These are phyloP conservation scores for Lacerta viridis DNA, from an alignment of 2,797 vertebrate genomes.

Conservation along the genomic window DNA sequence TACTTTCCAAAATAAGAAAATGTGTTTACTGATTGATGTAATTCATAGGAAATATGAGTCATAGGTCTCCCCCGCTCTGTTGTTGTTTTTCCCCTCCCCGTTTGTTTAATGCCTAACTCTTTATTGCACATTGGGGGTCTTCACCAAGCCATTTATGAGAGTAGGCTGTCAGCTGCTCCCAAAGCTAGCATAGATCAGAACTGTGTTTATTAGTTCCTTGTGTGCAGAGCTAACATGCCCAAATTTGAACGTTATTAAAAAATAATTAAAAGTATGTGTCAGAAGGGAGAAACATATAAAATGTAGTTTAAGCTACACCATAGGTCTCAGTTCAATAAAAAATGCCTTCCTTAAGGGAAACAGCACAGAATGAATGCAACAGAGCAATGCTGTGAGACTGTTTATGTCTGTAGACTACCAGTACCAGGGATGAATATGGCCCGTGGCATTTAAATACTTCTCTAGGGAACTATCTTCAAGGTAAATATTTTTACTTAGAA, in stretches of 20 bases:
- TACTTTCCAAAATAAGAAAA: slow-evolving; percentile 39
- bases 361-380: slow-evolving; percentile 51
- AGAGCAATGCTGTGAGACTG: slow-evolving; percentile 35
- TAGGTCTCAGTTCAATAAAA: slow-evolving; percentile 60
- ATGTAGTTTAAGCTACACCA: slow-evolving; percentile 25
- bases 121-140: slow-evolving; percentile 56
- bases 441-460: neutral
- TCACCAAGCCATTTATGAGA: slow-evolving; percentile 35
- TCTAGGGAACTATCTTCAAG: neutral
- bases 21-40: slow-evolving; percentile 61
- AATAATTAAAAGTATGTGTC: slow-evolving; percentile 66
- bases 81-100: neutral
- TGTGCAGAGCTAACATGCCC: slow-evolving; percentile 56
- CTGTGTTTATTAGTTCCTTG: slow-evolving; percentile 57
- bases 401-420: slow-evolving; percentile 42
- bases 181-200: slow-evolving; percentile 55
- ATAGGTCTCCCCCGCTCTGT: slow-evolving; percentile 49
- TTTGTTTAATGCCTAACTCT: slow-evolving; percentile 54
- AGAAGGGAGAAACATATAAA: slow-evolving; percentile 60
- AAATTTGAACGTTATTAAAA: slow-evolving; percentile 65
- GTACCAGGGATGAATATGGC: slow-evolving; percentile 46
- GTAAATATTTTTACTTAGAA: slow-evolving; percentile 31
- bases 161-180: slow-evolving; percentile 50
- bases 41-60: slow-evolving; percentile 44
- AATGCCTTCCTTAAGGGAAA: slow-evolving; percentile 30